phyloP scores from a whole-genome alignment of 1,140 invertebrate species.

The Chlorops oryzae region DNA sequence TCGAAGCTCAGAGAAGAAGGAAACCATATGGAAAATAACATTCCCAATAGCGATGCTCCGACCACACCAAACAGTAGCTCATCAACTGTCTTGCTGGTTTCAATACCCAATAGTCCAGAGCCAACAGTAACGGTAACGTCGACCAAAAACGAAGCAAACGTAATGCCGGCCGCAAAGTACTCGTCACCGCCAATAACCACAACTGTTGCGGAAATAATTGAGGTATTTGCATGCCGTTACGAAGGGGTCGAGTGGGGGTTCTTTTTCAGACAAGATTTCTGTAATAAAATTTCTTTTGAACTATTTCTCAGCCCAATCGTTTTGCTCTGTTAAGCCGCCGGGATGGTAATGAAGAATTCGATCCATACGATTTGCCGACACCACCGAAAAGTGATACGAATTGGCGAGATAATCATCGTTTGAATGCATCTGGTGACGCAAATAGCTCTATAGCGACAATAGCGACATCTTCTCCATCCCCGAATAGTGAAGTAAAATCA shows the following conservation, averaged over 20 bases:
- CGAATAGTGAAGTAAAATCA: slow-evolving; percentile 1
- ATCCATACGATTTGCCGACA: slow-evolving; percentile 13
- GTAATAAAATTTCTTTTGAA: neutral
- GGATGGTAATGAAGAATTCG: slow-evolving; percentile 9
- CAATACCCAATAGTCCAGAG: slow-evolving; percentile 10
- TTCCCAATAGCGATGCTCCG: neutral
- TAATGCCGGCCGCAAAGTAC: no score
- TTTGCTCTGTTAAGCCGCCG: slow-evolving; percentile 10
- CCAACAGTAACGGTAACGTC: slow-evolving; percentile 5
- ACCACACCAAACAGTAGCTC: slow-evolving; percentile 7
- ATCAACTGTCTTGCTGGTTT: slow-evolving; percentile 10
- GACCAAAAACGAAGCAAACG: slow-evolving; percentile 10
- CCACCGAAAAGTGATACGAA: slow-evolving; percentile 8
- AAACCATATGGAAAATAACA: neutral
- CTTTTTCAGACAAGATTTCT: neutral
- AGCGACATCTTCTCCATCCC: slow-evolving; percentile 5
- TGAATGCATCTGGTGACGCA: slow-evolving; percentile 15
- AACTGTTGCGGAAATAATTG: slow-evolving; percentile 17
- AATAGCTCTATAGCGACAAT: no score
- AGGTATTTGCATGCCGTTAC: slow-evolving; percentile 6
- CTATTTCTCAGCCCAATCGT: slow-evolving; percentile 11
- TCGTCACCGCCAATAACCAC: slow-evolving; percentile 11
- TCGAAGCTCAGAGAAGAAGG: neutral
- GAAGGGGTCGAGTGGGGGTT: neutral
- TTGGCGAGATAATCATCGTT: slow-evolving; percentile 8